These are phyloP conservation scores for Oscheius onirici DNA, from an alignment of 2,888 invertebrate genomes.

Conservation along the genomic window DNA sequence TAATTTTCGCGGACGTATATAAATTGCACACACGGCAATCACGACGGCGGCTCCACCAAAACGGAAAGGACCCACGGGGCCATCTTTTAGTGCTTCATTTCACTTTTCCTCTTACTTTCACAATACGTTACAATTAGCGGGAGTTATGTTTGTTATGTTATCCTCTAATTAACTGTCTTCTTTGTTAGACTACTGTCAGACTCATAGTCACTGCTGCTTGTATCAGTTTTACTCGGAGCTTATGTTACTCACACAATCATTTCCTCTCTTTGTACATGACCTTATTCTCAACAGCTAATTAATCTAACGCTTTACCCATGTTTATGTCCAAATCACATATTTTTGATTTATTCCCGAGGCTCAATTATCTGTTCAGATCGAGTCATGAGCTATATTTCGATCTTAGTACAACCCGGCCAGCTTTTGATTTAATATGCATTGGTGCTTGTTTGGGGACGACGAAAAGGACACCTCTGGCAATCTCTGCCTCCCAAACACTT, in stretches of 20 bases:
- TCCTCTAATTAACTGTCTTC: too few relatives aligned
- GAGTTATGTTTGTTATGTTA: too few relatives aligned
- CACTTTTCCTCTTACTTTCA: background rate
- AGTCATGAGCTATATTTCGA: too few relatives aligned
- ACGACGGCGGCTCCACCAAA: constrained; percentile 7
- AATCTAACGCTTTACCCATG: too few relatives aligned
- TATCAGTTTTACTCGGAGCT: too few relatives aligned
- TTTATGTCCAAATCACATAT: too few relatives aligned
- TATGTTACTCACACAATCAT: too few relatives aligned
- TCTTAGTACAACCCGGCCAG: background rate
- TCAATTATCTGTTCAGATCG: too few relatives aligned
- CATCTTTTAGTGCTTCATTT: background rate
- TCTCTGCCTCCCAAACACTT: background rate
- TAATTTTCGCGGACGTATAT: constrained; percentile 29
- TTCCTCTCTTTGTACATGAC: too few relatives aligned
- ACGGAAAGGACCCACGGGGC: background rate
- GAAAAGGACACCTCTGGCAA: background rate
- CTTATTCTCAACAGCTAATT: too few relatives aligned
- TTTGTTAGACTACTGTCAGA: constrained; percentile 14
- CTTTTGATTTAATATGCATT: constrained; percentile 31
- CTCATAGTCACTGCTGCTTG: background rate
- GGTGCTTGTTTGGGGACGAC: constrained; percentile 3
- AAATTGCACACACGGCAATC: constrained; percentile 28
- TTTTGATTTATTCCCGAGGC: too few relatives aligned
- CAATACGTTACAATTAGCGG: background rate